Base-by-base conservation (phyloP, 2,113 vertebrate species). In the Misgurnus mizolepis region DNA sequence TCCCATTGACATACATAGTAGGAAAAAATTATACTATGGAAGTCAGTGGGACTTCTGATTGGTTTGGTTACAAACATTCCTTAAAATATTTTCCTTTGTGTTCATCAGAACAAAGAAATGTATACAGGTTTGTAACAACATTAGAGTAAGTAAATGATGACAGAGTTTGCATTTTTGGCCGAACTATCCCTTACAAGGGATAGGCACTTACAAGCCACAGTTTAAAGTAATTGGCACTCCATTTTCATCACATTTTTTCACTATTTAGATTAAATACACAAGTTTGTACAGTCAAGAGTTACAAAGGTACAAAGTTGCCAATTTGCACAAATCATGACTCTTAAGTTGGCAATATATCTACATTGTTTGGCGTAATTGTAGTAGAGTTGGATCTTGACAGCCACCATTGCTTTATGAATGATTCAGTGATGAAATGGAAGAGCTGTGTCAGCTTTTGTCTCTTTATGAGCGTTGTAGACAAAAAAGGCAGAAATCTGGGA, bases 401-500 rank as follows among this genome's bases (percentile, higher is more conserved):
- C 22, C 73, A 50, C 45, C 40, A 66, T 41, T 53, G 61, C 62
- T 77, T 64, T 64, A 62, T 77, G 62, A 77, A 77, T 77, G 74
- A 55, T 77, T 89, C 82, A 89, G 50, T 41, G 3, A 76, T 79
- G 81, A 88, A 90, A 89, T 88, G 83, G 82, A 84, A 71, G 80
- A 86, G 62, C 69, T 81, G 73, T 89, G 89, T 85, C 86, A 82
- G 49, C 76, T 67, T 22, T 56, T 41, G 67, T 50, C 0, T 80
- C 4, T 34, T 76, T 47, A n/a, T 81, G 80, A 82, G 67, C 82
- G 60, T 45, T 27, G 43, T 4, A 40, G 70, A 83, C 64, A 84
- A 82, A 86, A 84, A 88, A 88, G 82, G 84, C 90, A 87, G 80
- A 86, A 87, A 81, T 64, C 67, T 74, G 88, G 86, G 17, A 1